Evolutionary conservation across 2,888 invertebrate species (phyloP).

Genomic region (Acleris emargana): DNA sequence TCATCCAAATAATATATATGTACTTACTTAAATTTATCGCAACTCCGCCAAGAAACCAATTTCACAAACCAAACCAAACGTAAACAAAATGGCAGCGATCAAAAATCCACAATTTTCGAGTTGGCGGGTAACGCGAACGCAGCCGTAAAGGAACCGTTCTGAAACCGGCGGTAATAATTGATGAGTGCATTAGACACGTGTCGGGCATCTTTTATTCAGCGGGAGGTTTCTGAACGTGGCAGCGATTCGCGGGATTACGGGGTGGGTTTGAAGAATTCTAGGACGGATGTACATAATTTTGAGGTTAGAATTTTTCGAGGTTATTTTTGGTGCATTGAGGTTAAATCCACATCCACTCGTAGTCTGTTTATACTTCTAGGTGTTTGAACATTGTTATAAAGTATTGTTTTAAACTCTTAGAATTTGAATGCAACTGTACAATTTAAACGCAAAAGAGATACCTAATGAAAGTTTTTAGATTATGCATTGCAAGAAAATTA

Average conservation of each 20-base stretch:
- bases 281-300: conserved; percentile 17
- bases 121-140: conserved; percentile 29
- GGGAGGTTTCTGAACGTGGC: conserved; percentile 37
- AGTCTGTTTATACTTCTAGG: too few relatives aligned
- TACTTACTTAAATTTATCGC: too few relatives aligned
- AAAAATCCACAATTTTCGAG: conserved; percentile 29
- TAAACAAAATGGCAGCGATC: conserved; percentile 32
- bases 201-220: conserved; percentile 74
- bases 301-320: conserved; percentile 8
- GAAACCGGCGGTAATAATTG: conserved; percentile 65
- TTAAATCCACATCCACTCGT: not conserved
- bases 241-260: conserved; percentile 33
- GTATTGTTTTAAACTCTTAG: too few relatives aligned
- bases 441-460: too few relatives aligned
- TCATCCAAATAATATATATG: too few relatives aligned
- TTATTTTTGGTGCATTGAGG: not conserved
- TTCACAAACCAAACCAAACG: conserved; percentile 26
- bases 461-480: too few relatives aligned
- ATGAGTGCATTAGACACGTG: conserved; percentile 81
- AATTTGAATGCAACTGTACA: too few relatives aligned
- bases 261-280: conserved; percentile 40
- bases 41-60: conserved; percentile 9
- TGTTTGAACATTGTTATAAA: not conserved
- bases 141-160: conserved; percentile 36
- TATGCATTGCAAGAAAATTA: too few relatives aligned